Evolutionary conservation across 2,888 invertebrate genomes (phyloP).

Genomic region (Stramonita haemastoma): DNA sequence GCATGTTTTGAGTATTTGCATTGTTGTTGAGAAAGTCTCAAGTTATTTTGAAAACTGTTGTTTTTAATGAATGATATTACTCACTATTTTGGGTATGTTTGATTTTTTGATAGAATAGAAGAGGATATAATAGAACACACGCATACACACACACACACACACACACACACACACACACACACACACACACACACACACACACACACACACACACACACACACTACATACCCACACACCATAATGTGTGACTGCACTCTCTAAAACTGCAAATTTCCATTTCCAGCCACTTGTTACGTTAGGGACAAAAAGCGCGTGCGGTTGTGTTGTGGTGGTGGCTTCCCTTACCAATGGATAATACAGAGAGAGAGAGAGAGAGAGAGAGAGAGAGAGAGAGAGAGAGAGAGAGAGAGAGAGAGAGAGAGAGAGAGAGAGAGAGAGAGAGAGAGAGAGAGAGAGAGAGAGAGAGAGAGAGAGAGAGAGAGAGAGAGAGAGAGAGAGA

Average conservation of each 20-base stretch:
- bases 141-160: neutral
- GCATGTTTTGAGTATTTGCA: too few relatives aligned
- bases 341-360: too few relatives aligned
- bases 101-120: too few relatives aligned
- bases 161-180: constrained; percentile 1
- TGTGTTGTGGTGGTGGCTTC: too few relatives aligned
- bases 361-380: neutral
- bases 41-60: too few relatives aligned
- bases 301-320: too few relatives aligned
- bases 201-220: constrained; percentile 1
- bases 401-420: neutral
- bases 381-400: neutral
- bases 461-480: neutral
- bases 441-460: neutral
- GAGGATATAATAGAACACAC: too few relatives aligned
- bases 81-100: too few relatives aligned
- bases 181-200: neutral
- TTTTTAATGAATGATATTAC: too few relatives aligned
- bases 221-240: neutral
- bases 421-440: neutral
- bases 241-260: neutral
- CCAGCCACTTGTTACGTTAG: too few relatives aligned
- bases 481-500: neutral
- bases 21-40: too few relatives aligned
- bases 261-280: too few relatives aligned